phyloP scores from a whole-genome alignment of 2,113 vertebrate species.

The Tursiops truncatus region DNA sequence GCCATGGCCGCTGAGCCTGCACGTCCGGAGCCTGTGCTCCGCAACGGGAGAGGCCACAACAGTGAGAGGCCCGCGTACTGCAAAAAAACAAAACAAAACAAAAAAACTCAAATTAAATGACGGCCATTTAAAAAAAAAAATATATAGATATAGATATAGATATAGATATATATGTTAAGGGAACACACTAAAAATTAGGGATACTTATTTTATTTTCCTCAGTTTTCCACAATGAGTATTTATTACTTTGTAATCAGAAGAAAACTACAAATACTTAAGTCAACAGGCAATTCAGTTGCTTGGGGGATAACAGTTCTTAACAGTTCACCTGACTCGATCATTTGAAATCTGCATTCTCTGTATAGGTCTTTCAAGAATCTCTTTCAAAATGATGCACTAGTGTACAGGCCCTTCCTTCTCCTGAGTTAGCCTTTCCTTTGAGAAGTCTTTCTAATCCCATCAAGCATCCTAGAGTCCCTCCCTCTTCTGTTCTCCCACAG shows the following conservation, averaged over 20 bases:
- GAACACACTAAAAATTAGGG: background rate
- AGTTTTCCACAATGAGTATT: background rate
- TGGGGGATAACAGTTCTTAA: background rate
- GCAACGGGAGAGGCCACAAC: too few species aligned
- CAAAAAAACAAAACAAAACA: too few species aligned
- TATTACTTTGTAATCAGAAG: background rate
- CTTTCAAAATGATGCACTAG: rapidly evolving
- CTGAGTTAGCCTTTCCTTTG: background rate
- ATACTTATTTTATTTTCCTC: background rate
- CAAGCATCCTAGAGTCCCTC: background rate
- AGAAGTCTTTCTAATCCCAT: background rate
- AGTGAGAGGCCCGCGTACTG: too few species aligned
- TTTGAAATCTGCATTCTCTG: background rate
- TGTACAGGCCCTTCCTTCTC: background rate
- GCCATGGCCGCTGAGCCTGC: too few species aligned
- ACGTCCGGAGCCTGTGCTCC: too few species aligned
- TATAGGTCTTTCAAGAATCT: background rate
- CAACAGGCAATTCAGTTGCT: background rate
- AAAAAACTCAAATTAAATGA: too few species aligned
- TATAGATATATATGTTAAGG: too few species aligned
- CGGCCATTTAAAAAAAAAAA: too few species aligned
- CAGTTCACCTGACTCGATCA: too few species aligned
- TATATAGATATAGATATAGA: too few species aligned
- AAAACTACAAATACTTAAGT: background rate
- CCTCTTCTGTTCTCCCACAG: rapidly evolving